Percentiles rank a stretch among this genome's conserved stretches.
phyloP scores from a whole-genome alignment of 2,797 vertebrate genomes.

The Xenentodon cancila region DNA sequence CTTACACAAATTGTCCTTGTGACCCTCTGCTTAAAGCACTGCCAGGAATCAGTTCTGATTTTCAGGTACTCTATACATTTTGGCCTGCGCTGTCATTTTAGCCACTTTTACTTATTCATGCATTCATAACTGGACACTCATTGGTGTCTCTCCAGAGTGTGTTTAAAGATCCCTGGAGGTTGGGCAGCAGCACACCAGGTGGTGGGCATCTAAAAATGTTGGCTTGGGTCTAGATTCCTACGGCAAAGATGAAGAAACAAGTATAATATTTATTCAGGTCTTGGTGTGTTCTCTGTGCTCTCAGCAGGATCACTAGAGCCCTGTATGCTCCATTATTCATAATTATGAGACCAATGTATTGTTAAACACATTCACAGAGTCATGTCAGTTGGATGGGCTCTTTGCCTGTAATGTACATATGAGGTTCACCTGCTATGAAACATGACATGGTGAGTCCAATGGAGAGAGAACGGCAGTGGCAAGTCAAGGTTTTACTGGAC shows the following conservation, averaged over 20 bases:
- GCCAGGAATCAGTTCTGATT: slow-evolving; percentile 5
- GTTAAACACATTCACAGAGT: slow-evolving; percentile 34
- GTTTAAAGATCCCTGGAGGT: slow-evolving; percentile 52
- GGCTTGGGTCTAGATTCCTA: slow-evolving; percentile 57
- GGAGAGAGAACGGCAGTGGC: too few relatives aligned
- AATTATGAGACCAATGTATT: slow-evolving; percentile 30
- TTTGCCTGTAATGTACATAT: slow-evolving; percentile 15
- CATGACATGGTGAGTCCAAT: too few relatives aligned
- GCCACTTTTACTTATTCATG: slow-evolving; percentile 19
- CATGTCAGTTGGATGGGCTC: slow-evolving; percentile 16
- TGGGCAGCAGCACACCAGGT: slow-evolving; percentile 71
- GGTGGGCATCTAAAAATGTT: slow-evolving; percentile 72
- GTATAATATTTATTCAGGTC: slow-evolving; percentile 69
- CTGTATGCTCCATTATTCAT: slow-evolving; percentile 35
- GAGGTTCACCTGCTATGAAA: too few relatives aligned
- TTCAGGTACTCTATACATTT: slow-evolving; percentile 10
- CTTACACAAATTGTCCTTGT: slow-evolving; percentile 20
- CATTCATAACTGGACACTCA: slow-evolving; percentile 38
- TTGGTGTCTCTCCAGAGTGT: slow-evolving; percentile 34
- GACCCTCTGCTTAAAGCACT: slow-evolving; percentile 16
- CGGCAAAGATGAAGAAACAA: slow-evolving; percentile 70
- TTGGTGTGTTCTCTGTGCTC: slow-evolving; percentile 55
- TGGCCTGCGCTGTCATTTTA: slow-evolving; percentile 7
- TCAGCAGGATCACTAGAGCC: slow-evolving; percentile 47
- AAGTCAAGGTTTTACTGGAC: too few relatives aligned